These are phyloP conservation scores for Turnix velox DNA, from an alignment of 2,113 vertebrate species.

Conservation along the genomic window DNA sequence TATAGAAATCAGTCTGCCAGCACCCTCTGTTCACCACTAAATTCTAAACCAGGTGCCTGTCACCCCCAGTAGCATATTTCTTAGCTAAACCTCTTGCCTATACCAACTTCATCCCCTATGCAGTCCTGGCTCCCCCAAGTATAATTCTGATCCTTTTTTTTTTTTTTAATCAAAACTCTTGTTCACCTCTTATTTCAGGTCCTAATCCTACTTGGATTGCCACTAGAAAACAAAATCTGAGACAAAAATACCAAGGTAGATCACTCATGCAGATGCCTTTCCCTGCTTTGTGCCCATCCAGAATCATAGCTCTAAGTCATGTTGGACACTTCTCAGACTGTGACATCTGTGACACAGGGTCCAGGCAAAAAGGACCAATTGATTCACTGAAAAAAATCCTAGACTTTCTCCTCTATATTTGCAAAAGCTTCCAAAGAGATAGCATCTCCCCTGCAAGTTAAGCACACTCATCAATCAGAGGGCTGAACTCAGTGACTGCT, in stretches of 20 bases:
- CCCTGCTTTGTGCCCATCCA: neutral
- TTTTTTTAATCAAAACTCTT: neutral
- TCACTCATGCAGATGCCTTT: neutral
- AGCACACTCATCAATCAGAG: neutral
- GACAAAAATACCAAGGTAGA: neutral
- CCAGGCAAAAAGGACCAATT: neutral
- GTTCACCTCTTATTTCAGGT: neutral
- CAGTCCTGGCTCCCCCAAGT: neutral
- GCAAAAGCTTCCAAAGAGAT: neutral
- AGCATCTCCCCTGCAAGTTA: neutral
- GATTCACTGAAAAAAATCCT: neutral
- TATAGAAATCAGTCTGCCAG: neutral
- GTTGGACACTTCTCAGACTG: rapidly evolving
- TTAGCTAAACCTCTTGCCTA: neutral
- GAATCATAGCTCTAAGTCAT: neutral
- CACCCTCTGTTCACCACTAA: neutral
- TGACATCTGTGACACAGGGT: neutral
- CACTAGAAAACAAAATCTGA: neutral
- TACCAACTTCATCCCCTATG: neutral
- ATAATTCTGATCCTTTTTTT: neutral
- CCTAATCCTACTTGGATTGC: neutral
- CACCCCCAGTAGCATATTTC: neutral
- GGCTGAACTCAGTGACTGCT: neutral
- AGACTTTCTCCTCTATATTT: neutral
- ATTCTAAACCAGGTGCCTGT: neutral